Base-by-base conservation (phyloP, 2,888 invertebrate genomes). In the Sarcophaga variegata region DNA sequence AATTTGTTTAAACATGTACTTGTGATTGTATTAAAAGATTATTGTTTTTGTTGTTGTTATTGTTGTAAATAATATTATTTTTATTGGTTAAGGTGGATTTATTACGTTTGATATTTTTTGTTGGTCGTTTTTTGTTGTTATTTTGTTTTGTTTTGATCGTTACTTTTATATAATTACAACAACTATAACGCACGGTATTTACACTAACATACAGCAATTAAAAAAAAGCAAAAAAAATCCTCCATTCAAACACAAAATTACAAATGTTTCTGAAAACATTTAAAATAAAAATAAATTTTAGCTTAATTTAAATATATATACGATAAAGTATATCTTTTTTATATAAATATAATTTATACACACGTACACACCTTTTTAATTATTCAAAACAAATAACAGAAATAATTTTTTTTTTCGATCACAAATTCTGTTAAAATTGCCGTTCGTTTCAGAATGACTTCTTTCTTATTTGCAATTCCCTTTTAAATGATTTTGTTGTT, bases 91-190 rank as follows among this genome's bases (percentile, higher is more conserved):
- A 85, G 14, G 64, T 81, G 27, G 60, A 79, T 79, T 66, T 75
- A 69, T 74, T 70, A 63, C 70, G 60, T 45, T 37, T 10, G 37
- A 8, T 37, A 2, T 12, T 11, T 12, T 12, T 54, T 54, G 17
- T 25, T 63, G 5, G 6, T 47, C 63, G 45, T 60, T 62, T 6
- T 14, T 10, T 17, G 11, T 49, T 49, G 49, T 49, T 54, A 14
- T 54, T 54, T 14, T 54, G 12, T 69, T 86, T 71, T 81, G 60
- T 83, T 84, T 81, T 77, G 69, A 69, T 78, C 74, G 78, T 75
- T 71, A 60, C 49, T 70, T 74, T 66, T 72, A 60, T 67, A 71
- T 82, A 85, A 87, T 85, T 81, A 71, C 81, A 72, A 63, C 12
- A 79, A 75, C 81, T 27, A 71, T 4, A 12, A 14, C 10, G 25